Evolutionary conservation across 2,113 vertebrate genomes (phyloP).

Genomic region (Callipepla californica): DNA sequence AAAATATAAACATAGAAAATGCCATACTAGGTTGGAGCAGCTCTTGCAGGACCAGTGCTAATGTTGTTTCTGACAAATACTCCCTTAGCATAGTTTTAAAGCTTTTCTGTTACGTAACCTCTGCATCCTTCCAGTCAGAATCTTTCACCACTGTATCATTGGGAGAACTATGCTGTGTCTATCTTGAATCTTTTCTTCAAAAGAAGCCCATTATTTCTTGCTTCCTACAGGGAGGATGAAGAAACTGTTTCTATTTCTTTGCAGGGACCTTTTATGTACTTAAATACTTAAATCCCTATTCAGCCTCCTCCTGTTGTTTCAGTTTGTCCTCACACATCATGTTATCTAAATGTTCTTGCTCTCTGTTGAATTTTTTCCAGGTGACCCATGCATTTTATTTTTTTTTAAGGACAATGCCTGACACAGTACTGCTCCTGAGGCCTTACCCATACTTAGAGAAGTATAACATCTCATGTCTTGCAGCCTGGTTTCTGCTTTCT

Average conservation of each 20-base stretch:
- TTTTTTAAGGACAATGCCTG: background rate
- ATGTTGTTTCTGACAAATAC: background rate
- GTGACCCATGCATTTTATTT: background rate
- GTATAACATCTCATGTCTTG: background rate
- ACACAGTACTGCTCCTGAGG: background rate
- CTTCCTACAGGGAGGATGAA: background rate
- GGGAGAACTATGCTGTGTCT: background rate
- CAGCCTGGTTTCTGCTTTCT: slow-evolving; percentile 16
- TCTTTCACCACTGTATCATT: background rate
- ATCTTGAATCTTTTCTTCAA: background rate
- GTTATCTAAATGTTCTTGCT: background rate
- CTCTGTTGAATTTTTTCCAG: background rate
- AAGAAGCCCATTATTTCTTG: background rate
- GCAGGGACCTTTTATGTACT: background rate
- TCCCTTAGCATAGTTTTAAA: background rate
- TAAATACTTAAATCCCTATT: background rate
- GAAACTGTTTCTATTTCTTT: background rate
- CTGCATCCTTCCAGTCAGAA: slow-evolving; percentile 29
- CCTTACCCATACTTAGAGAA: background rate
- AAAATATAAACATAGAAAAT: background rate
- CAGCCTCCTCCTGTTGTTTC: background rate
- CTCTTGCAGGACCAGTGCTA: background rate
- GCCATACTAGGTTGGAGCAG: background rate
- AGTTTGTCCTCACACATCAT: background rate
- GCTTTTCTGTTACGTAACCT: background rate